Conservation (phyloP, 2,113 vertebrate genomes). For the Platysternon megacephalum region DNA sequence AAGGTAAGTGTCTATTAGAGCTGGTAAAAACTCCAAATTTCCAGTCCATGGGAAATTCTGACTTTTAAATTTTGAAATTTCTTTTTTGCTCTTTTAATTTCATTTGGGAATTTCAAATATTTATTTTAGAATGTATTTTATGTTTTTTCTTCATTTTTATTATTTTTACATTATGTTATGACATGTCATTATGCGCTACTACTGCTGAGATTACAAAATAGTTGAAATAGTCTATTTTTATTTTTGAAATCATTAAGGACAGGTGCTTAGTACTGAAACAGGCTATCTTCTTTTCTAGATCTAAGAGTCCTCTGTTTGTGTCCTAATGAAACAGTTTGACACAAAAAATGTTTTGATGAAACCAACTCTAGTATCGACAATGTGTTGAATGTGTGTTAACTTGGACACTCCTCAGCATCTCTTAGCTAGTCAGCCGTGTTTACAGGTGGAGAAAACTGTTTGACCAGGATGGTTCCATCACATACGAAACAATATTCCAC, state of each 20-base stretch:
- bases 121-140: too few species aligned
- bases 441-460: constrained; percentile 16
- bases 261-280: neutral
- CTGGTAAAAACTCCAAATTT: too few species aligned
- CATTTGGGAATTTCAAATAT: too few species aligned
- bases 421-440: constrained; percentile 28
- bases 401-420: neutral
- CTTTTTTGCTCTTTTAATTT: too few species aligned
- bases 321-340: neutral
- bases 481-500: constrained; percentile 30
- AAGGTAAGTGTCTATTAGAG: neutral
- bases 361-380: neutral
- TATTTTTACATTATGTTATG: neutral
- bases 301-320: neutral
- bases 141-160: too few species aligned
- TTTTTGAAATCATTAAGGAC: neutral
- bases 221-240: neutral
- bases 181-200: neutral
- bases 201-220: neutral
- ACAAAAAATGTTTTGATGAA: neutral
- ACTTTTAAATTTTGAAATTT: too few species aligned
- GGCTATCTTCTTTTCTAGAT: neutral
- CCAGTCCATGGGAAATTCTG: too few species aligned
- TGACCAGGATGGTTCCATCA: neutral
- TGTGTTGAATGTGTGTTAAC: neutral